phyloP scores from a whole-genome alignment of 2,797 vertebrate species.

The Enteromius argenteus region DNA sequence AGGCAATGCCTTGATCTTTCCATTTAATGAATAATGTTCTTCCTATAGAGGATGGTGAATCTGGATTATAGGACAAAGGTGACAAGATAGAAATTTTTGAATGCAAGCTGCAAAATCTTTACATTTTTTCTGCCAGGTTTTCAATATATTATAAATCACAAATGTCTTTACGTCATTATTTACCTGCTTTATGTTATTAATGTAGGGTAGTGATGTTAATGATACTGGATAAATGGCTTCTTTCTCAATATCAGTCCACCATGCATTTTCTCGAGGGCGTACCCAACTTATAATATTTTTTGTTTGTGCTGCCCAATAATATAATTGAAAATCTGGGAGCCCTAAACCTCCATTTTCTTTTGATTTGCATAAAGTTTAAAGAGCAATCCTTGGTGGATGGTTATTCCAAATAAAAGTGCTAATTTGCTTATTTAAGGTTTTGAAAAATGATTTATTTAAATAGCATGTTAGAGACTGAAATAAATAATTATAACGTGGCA shows the following conservation, averaged over 20 bases:
- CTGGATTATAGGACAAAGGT: not conserved
- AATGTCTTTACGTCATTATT: not conserved
- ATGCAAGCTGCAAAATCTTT: not conserved
- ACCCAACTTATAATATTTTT: not conserved
- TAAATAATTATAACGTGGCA: not conserved
- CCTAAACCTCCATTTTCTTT: not conserved
- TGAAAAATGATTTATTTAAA: conserved; percentile 24
- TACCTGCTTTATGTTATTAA: not conserved
- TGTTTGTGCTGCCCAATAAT: conserved; percentile 10
- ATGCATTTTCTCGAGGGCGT: not conserved
- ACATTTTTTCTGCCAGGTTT: not conserved
- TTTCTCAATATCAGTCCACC: not conserved
- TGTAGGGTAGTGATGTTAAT: not conserved
- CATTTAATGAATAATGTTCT: not conserved
- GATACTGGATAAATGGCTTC: not conserved
- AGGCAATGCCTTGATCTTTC: not conserved
- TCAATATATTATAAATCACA: not conserved
- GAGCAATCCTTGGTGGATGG: not conserved
- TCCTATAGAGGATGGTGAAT: not conserved
- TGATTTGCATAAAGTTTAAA: conserved; percentile 17
- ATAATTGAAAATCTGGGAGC: conserved; percentile 19
- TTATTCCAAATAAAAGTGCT: conserved; percentile 3
- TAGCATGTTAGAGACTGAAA: conserved; percentile 29
- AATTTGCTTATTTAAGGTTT: not conserved
- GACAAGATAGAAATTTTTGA: not conserved